Conservation (phyloP, 2,797 vertebrate species). For the Schizopygopsis pylzovi region DNA sequence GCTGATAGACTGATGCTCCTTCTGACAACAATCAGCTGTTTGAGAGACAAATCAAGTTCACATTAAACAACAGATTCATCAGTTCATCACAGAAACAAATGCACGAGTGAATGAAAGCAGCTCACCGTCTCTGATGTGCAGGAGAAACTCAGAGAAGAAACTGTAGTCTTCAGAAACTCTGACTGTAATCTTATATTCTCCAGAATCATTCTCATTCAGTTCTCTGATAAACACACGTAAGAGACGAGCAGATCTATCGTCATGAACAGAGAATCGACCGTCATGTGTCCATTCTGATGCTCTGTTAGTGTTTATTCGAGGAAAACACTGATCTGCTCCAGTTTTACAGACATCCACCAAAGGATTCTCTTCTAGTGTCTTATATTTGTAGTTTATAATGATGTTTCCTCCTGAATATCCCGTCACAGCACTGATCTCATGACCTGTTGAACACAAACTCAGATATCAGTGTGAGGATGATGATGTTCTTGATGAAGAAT, state of each 20-base stretch:
- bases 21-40: slow-evolving; percentile 24
- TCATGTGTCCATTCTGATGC: background rate
- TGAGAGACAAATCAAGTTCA: background rate
- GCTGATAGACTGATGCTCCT: background rate
- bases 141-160: background rate
- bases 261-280: background rate
- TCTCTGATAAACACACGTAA: background rate
- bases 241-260: background rate
- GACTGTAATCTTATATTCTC: background rate
- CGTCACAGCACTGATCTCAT: background rate
- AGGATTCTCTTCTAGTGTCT: fast-evolving
- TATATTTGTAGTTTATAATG: background rate
- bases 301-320: background rate
- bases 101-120: background rate
- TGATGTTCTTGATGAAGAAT: too few relatives aligned
- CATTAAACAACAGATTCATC: background rate
- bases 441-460: background rate
- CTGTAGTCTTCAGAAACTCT: background rate
- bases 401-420: background rate
- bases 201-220: background rate
- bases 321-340: background rate
- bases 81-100: background rate
- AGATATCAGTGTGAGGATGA: too few relatives aligned
- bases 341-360: background rate
- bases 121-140: background rate